Evolutionary conservation across 1,140 invertebrate species (phyloP).

Genomic region (Charaxes varanes): DNA sequence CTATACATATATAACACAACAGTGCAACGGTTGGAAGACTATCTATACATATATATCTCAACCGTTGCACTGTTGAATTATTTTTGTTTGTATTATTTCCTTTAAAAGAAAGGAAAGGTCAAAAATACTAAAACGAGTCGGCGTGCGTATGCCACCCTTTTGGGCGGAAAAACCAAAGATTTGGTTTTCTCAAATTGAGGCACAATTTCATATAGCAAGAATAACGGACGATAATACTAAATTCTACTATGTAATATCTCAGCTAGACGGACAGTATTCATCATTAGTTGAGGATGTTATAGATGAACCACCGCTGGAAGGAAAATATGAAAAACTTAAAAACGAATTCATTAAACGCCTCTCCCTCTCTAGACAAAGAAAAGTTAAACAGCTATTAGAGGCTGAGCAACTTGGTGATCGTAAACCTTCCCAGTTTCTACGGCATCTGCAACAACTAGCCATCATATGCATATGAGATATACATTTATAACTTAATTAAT

Average conservation of each 20-base stretch:
- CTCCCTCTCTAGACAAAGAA: slow-evolving; percentile 11
- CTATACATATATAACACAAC: no score
- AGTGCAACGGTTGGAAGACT: no score
- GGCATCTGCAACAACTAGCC: slow-evolving; percentile 14
- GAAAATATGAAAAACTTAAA: slow-evolving; percentile 13
- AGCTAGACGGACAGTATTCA: slow-evolving; percentile 10
- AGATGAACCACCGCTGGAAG: slow-evolving; percentile 1
- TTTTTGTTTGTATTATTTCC: no score
- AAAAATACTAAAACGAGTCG: no score
- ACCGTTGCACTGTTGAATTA: no score
- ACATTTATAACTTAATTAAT: no score
- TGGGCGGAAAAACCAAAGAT: slow-evolving; percentile 14
- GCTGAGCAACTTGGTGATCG: slow-evolving; percentile 14
- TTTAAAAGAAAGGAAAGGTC: background rate
- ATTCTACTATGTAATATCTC: slow-evolving; percentile 11
- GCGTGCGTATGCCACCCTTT: slow-evolving; percentile 9
- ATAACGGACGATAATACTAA: slow-evolving; percentile 16
- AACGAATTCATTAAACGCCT: slow-evolving; percentile 11
- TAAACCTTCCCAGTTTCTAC: slow-evolving; percentile 15
- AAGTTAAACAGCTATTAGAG: slow-evolving; percentile 12
- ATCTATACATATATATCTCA: no score
- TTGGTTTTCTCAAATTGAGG: slow-evolving; percentile 18
- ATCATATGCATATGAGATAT: no score
- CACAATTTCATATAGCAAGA: slow-evolving; percentile 5
- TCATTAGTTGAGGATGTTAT: slow-evolving; percentile 9